A percentile compares a stretch with the other conserved stretches of the same genome.
phyloP scores from a whole-genome alignment of 2,888 invertebrate species.

The Synanthedon myopaeformis region DNA sequence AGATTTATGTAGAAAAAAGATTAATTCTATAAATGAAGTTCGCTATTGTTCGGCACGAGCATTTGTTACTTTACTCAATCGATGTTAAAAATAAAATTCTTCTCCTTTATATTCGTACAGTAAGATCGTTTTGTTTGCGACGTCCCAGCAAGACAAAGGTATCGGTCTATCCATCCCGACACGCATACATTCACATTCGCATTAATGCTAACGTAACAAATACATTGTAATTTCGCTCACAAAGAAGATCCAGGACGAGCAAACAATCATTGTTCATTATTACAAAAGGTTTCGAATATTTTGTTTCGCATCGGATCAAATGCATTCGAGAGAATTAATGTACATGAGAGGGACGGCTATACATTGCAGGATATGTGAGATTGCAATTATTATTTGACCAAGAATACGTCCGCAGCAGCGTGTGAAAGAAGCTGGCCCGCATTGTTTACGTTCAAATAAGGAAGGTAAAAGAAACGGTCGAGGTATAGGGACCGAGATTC shows the following conservation, averaged over 20 bases:
- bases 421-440: constrained; percentile 63
- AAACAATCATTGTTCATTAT: constrained; percentile 71
- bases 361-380: constrained; percentile 38
- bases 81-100: constrained; percentile 70
- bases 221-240: constrained; percentile 70
- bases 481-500: constrained; percentile 32
- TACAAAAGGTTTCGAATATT: constrained; percentile 69
- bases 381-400: constrained; percentile 70
- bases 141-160: constrained; percentile 68
- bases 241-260: constrained; percentile 66
- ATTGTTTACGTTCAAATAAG: constrained; percentile 69
- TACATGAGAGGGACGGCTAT: constrained; percentile 45
- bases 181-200: constrained; percentile 52
- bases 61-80: constrained; percentile 68
- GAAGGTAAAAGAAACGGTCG: constrained; percentile 56
- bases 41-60: constrained; percentile 61
- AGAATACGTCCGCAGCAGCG: constrained; percentile 64
- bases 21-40: constrained; percentile 67
- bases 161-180: constrained; percentile 63
- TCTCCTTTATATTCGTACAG: constrained; percentile 67
- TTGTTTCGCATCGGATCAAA: constrained; percentile 67
- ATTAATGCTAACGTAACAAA: constrained; percentile 64
- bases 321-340: constrained; percentile 53
- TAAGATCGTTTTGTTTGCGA: constrained; percentile 66
- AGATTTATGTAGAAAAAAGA: constrained; percentile 69